phyloP scores from a whole-genome alignment of 2,888 invertebrate species.

The Parnassius glacialis region DNA sequence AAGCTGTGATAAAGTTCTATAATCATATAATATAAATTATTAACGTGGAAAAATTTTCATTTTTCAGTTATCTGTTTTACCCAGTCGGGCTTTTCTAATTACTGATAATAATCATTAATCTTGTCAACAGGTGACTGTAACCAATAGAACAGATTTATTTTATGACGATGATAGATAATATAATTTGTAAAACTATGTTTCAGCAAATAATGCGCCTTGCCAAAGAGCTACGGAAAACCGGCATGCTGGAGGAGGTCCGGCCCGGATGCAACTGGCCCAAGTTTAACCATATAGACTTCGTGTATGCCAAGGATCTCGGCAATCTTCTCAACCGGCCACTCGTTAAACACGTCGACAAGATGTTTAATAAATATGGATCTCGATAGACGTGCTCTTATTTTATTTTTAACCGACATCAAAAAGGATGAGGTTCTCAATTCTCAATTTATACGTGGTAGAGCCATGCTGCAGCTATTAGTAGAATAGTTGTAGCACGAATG shows the following conservation, averaged over 20 bases:
- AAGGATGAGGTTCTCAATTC: not conserved
- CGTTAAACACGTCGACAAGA: conserved; percentile 45
- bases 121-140: too few species aligned
- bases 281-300: conserved; percentile 73
- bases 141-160: too few species aligned
- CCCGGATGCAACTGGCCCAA: conserved; percentile 63
- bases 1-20: too few species aligned
- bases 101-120: too few species aligned
- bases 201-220: conserved; percentile 67
- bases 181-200: conserved; percentile 24
- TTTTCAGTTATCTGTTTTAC: too few species aligned
- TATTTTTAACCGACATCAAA: not conserved
- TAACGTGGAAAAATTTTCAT: too few species aligned
- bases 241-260: conserved; percentile 51
- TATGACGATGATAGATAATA: too few species aligned
- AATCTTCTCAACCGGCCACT: conserved; percentile 58
- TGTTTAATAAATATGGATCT: conserved; percentile 60
- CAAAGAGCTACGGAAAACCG: conserved; percentile 46
- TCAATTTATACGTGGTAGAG: too few species aligned
- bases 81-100: too few species aligned
- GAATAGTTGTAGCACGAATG: too few species aligned
- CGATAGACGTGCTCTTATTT: conserved; percentile 9
- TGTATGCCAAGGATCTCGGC: conserved; percentile 66
- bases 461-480: too few species aligned
- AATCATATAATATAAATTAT: too few species aligned